Evolutionary conservation across 2,797 vertebrate species (phyloP), one percentile per base, ranked within the genome.

Genomic region (Balearica regulorum): DNA sequence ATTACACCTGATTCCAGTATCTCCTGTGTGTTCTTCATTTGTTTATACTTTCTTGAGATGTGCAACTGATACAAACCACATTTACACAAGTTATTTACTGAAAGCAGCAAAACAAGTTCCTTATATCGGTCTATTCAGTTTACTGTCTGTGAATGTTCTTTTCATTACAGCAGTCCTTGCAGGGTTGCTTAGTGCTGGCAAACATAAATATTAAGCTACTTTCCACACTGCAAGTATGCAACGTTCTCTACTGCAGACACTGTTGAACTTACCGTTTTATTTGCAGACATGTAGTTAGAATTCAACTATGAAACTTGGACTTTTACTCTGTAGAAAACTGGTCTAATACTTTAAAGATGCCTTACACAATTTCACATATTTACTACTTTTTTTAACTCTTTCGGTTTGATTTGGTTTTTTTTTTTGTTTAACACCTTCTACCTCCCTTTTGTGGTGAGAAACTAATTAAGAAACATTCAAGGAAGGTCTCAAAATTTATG

Each of bases 141-240:
- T 61, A 68, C 20, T 76, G 37, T 8, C 11, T n/a, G 16, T 26
- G 39, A 96, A 65, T 48, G 26, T 82, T 81, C 62, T 61, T 73
- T 64, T 66, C 25, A 43, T 80, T 84, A 54, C 76, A 79, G 16
- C 44, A 90, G 60, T 85, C 89, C 86, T 95, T 18, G 16, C 58
- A 82, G 71, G 61, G 64, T 66, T 83, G 76, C 51, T 89, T 33
- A 43, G 39, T 75, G 77, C 35, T 95, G 46, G 80, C 83, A 82
- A 96, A 96, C 66, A 93, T 69, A 96, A 96, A 95, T 89, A 94
- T 39, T 82, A 88, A 96, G 61, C 73, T 95, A 85, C 94, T 97
- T 98, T 92, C 65, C 78, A 79, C 77, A 65, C 18, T 83, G 69
- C 82, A 88, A 97, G n/a, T 69, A 81, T 78, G 46, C 82, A 92